Evolutionary conservation across 2,888 invertebrate genomes (phyloP), one percentile per base, ranked within the genome.

Genomic region (Catocala fraxini): DNA sequence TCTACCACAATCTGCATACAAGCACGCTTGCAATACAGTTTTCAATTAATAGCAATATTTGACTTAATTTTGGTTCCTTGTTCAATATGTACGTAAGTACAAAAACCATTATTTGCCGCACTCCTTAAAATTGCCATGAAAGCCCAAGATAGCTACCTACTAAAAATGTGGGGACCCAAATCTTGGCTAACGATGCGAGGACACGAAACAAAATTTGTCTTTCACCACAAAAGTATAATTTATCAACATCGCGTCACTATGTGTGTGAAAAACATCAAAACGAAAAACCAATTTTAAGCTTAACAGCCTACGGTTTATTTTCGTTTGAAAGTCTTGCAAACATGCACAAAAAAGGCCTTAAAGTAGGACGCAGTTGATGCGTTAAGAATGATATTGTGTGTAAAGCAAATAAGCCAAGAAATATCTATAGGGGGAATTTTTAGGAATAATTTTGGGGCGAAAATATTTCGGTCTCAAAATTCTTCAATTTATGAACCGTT

Each of bases 131-230:
- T 57, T 41, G 13, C 48, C 41, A 60, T 63, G 33, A 51, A 62
- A 49, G 59, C 51, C 51, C 41, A 65, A 67, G 59, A 69, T 62
- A 49, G 62, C 60, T 51, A 48, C 52, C 51, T 53, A 51, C 55
- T 52, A 69, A 67, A 78, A 76, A 43, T 57, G 54, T 65, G 73
- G 64, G 65, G 72, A 73, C 76, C 75, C 78, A 80, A 84, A 86
- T 87, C 82, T 82, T 79, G 65, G 71, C 74, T 83, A 86, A 87
- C 84, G 85, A 84, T 82, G 82, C 82, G 77, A 71, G 79, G 85
- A 85, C 84, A 84, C 79, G 85, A 80, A 83, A 85, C 85, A 81
- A 88, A 86, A 88, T 89, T 89, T 89, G 87, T 89, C 88, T 86
- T 85, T 82, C 81, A 81, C 81, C 81, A 78, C 71, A 75, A 71